Percentiles rank a stretch among this genome's conserved stretches.
phyloP scores from a whole-genome alignment of 2,113 vertebrate species.

The Lagopus muta region DNA sequence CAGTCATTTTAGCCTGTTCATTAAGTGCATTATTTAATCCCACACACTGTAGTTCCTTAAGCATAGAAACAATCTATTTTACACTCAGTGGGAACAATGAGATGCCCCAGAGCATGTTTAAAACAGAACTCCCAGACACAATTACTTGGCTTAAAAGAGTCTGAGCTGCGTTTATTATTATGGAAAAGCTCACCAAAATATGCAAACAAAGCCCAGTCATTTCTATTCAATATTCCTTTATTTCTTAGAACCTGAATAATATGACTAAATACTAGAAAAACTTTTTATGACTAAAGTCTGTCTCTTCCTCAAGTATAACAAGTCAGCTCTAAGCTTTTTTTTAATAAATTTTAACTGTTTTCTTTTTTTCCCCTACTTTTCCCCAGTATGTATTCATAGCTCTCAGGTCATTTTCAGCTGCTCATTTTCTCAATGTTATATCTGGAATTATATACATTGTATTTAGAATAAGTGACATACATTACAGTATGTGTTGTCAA shows the following conservation, averaged over 20 bases:
- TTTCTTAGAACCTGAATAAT: neutral
- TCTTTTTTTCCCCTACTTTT: neutral
- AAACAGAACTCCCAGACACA: conserved; percentile 39
- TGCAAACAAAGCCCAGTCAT: neutral
- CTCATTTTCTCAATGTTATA: neutral
- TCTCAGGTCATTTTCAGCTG: neutral
- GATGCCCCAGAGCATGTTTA: conserved; percentile 47
- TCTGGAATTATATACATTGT: neutral
- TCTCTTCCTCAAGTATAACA: neutral
- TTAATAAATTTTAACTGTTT: neutral
- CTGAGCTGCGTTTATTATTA: conserved; percentile 30
- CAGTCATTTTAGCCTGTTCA: conserved; percentile 44
- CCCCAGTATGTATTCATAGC: neutral
- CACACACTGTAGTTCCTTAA: conserved; percentile 15
- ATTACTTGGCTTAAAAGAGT: conserved; percentile 45
- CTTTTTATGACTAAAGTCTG: neutral
- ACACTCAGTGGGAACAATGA: conserved; percentile 47
- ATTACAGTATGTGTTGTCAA: neutral
- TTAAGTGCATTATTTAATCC: conserved; percentile 59
- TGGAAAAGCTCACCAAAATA: conserved; percentile 30
- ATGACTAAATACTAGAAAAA: neutral
- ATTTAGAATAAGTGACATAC: neutral
- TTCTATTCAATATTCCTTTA: neutral
- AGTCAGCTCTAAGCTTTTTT: neutral
- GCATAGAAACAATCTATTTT: conserved; percentile 46